Conservation (phyloP, 2,888 invertebrate species). For the Leptura quadrifasciata region DNA sequence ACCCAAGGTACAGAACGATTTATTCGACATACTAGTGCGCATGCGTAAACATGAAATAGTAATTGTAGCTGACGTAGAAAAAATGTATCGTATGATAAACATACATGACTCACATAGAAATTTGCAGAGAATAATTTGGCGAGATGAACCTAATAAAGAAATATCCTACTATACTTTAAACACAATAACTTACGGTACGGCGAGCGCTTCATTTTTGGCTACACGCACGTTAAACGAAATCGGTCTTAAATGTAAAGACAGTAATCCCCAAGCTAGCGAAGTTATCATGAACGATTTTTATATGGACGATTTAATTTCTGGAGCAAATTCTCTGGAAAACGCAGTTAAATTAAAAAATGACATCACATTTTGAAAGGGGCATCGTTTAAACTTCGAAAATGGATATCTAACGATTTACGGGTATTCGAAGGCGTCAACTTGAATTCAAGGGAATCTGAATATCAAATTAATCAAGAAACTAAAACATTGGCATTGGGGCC, state of each 20-base stretch:
- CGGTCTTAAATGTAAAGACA: neutral
- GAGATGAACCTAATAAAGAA: slow-evolving; percentile 3
- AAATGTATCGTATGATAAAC: slow-evolving; percentile 23
- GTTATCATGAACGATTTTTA: neutral
- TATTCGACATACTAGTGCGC: neutral
- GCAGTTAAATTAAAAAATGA: slow-evolving; percentile 12
- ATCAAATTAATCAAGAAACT: too few species aligned
- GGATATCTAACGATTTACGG: slow-evolving; percentile 11
- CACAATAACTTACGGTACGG: slow-evolving; percentile 49
- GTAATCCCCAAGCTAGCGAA: neutral
- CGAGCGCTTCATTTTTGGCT: slow-evolving; percentile 46
- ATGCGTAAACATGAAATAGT: slow-evolving; percentile 11
- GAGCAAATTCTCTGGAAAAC: neutral
- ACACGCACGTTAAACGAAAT: slow-evolving; percentile 37
- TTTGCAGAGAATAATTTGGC: slow-evolving; percentile 17
- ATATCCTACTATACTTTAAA: slow-evolving; percentile 34
- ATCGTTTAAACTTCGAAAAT: neutral
- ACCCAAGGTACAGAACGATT: neutral
- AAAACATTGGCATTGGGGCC: too few species aligned
- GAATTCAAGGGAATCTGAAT: too few species aligned
- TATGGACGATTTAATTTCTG: too few species aligned
- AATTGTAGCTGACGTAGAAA: neutral
- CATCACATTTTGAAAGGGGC: neutral
- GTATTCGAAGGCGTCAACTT: slow-evolving; percentile 33
- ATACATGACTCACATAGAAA: slow-evolving; percentile 2